Evolutionary conservation across 2,888 invertebrate species (phyloP), one percentile per base, ranked within the genome.

Genomic region (Coenonympha glycerion): DNA sequence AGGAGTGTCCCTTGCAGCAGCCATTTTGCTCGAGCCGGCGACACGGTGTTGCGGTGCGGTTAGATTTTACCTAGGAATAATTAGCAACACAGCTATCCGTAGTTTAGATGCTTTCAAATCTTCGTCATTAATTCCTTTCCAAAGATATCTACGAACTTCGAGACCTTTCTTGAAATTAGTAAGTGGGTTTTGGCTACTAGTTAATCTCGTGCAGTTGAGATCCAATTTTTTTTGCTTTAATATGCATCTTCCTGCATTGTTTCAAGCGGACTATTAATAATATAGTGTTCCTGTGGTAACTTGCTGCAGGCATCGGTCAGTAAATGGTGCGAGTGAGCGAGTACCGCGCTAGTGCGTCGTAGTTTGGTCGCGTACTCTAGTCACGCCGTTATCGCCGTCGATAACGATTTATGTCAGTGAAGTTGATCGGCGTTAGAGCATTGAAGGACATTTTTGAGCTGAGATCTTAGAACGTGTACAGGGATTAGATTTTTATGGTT

Each of bases 1-100:
- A 88, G 89, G 89, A 89, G 89, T 89, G 89, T 81, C 89, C 78
- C 73, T 81, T 69, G 76, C 77, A 87, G 87, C 88, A 88, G 88
- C 88, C 88, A 88, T 88, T 88, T 87, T 88, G 87, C 84, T 70
- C 71, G 75, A 76, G 68, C 87, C 87, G 87, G 87, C 87, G 78
- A 81, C 87, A 87, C 87, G 84, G 82, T 84, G 79, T 79, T 72
- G 71, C 76, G 73, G 83, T 75, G 86, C 73, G 83, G 79, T 81
- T 82, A 71, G 60, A 64, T 59, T 64, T 69, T 56, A 64, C 68
- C 69, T 63, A 57, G 69, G 71, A 67, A 70, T 66, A 69, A 67
- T 33, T 22, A 34, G 65, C 70, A 57, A 60, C 64, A 48, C 44
- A 37, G 44, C 15, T 37, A 44, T 30, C 52, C 37, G 31, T 55